Base-by-base conservation (phyloP, 2,888 invertebrate species). In the Zygothrica quintamaculata region DNA sequence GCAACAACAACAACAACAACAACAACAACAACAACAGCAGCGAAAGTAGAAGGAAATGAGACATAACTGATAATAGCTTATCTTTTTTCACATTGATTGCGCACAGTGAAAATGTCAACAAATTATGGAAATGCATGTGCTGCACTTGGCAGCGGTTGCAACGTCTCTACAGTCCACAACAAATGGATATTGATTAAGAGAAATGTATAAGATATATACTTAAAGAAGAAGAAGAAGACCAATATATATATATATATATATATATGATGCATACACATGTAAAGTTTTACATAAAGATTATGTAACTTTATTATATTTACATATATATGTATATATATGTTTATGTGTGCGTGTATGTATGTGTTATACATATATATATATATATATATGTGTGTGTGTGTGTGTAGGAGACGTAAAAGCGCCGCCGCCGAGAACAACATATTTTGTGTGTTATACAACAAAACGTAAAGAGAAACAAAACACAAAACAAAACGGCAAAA, bases 61-160 rank as follows among this genome's bases (percentile, higher is more conserved):
- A 22, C 3, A 22, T 22, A 22, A 22, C 18, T 22, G 18, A 22
- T n/a, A n/a, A n/a, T n/a, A n/a, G n/a, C n/a, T n/a, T n/a, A n/a
- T n/a, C n/a, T n/a, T n/a, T n/a, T n/a, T n/a, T 22, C 18, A 5
- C 5, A 3, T 22, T 22, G 18, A 5, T 22, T 22, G 18, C 18
- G 18, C 18, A 22, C 18, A 22, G 18, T n/a, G 29, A 33, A 31
- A 53, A 9, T 11, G 6, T 12, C 29, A 12, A 53, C 18, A 42
- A 13, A 36, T 42, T 50, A 48, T 56, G 33, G 15, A 52, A 52
- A 73, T 69, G 57, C 42, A 5, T n/a, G 47, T 52, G 56, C 55
- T 46, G 53, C 44, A 78, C 77, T 78, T 79, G 48, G 25, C 36
- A 51, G 60, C 43, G 29, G 25, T n/a, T n/a, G 6, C 66, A 46